Evolutionary conservation across 2,113 vertebrate genomes (phyloP), one percentile per base, ranked within the genome.

Genomic region (Anhinga anhinga): DNA sequence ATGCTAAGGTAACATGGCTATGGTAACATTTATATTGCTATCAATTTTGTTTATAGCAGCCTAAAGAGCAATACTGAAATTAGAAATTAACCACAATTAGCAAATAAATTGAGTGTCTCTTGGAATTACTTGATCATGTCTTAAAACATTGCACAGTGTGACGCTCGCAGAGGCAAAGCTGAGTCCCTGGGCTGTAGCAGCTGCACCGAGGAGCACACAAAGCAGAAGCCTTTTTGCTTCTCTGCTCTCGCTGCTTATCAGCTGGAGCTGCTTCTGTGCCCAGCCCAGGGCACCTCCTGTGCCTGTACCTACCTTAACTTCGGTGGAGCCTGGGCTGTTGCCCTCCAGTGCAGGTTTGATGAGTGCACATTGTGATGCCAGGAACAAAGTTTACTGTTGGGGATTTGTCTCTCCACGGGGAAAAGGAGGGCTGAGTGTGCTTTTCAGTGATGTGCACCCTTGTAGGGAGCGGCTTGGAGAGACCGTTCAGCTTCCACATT

Each of bases 11-110:
- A 94, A 92, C 74, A 56, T 7, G 2, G 58, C 91, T 91, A 76
- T 87, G 42, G 91, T 94, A 89, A 93, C 96, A 70, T 92, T 96
- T 88, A 94, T 92, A 90, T 93, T 95, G 95, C 97, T 81, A 93
- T 96, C 86, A 91, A 7, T 90, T 94, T 95, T 97, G 96, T 97
- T 97, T 97, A 97, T 96, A 91, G 95, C 94, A 93, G 85, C 90
- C 92, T 86, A 81, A 97, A 96, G 89, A 95, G 94, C 89, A 53
- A 84, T 90, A 90, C 90, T 93, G 95, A 93, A 96, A 95, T 96
- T 90, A 96, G 95, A 96, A 96, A 97, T 97, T 96, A 97, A 82
- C 87, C 93, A 76, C 94, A 95, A 97, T 97, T 97, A 96, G 95
- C 90, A 94, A 96, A 97, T 95, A 97, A 96, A 97, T 96, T 90